Conservation (phyloP, 1,140 invertebrate species). For the Ceratitis capitata region DNA sequence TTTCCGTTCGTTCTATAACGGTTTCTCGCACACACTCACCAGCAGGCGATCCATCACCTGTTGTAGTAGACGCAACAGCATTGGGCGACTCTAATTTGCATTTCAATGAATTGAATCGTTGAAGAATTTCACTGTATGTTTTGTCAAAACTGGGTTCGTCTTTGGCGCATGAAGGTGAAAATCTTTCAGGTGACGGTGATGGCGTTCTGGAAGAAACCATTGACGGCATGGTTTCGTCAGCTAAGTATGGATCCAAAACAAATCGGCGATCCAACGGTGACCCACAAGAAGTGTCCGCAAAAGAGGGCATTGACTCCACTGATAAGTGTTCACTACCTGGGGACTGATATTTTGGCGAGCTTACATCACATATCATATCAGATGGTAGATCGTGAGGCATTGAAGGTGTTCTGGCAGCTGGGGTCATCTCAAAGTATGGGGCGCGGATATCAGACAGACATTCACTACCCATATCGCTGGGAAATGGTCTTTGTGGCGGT, state of each 20-base stretch:
- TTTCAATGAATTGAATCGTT: background rate
- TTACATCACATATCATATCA: background rate
- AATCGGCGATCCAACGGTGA: background rate
- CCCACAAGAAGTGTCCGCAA: conserved; percentile 4
- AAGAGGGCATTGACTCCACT: background rate
- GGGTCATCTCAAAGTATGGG: conserved; percentile 1
- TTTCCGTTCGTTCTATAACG: conserved; percentile 12
- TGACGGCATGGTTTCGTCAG: background rate
- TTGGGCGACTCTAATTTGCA: background rate
- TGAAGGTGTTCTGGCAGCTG: background rate
- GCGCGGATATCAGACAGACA: conserved; percentile 20
- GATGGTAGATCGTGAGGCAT: conserved; percentile 7
- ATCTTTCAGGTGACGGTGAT: background rate
- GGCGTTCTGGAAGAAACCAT: background rate
- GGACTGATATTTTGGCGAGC: background rate
- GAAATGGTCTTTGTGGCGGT: background rate
- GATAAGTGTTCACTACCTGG: background rate
- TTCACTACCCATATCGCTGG: conserved; percentile 8
- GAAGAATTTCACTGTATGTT: conserved; percentile 5
- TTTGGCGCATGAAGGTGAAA: background rate
- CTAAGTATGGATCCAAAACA: background rate
- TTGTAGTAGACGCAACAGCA: background rate
- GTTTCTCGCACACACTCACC: conserved; percentile 18
- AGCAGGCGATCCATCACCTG: background rate
- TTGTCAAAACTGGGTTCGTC: background rate